phyloP scores from a whole-genome alignment of 1,140 invertebrate species.

The Diorhabda carinulata region DNA sequence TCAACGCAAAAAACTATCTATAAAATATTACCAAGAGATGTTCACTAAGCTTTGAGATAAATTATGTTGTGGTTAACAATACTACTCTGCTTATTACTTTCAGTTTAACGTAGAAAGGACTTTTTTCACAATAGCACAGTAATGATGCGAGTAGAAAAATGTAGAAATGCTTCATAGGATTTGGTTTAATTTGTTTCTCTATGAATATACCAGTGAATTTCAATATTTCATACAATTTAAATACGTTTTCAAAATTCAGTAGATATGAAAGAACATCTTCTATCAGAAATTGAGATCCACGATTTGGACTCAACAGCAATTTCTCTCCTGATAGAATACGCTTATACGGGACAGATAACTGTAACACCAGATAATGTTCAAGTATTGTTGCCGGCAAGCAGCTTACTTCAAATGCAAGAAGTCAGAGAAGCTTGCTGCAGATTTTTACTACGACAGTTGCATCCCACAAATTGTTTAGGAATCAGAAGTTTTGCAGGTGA shows the following conservation, averaged over 20 bases:
- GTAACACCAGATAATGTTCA: constrained; percentile 78
- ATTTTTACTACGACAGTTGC: constrained; percentile 68
- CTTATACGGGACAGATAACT: constrained; percentile 72
- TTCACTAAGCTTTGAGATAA: too few relatives aligned
- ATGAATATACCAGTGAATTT: too few relatives aligned
- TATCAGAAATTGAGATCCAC: constrained; percentile 58
- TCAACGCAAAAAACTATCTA: too few relatives aligned
- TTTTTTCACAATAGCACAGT: too few relatives aligned
- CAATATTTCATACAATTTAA: too few relatives aligned
- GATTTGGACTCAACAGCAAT: constrained; percentile 61
- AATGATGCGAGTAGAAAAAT: too few relatives aligned
- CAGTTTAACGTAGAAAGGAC: too few relatives aligned
- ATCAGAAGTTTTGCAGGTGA: constrained; percentile 68
- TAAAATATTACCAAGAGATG: too few relatives aligned
- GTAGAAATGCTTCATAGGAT: too few relatives aligned
- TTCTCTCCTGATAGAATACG: constrained; percentile 66
- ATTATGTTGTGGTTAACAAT: too few relatives aligned
- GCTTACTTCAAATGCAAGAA: constrained; percentile 69
- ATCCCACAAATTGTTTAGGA: constrained; percentile 74
- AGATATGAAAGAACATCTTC: constrained; percentile 64
- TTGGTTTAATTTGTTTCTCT: too few relatives aligned
- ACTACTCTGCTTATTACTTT: too few relatives aligned
- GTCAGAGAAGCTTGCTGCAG: constrained; percentile 75
- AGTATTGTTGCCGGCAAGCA: constrained; percentile 71
- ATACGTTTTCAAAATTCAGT: constrained; percentile 46